Percentiles rank a stretch among this genome's conserved stretches.
Conservation (phyloP, 2,797 vertebrate genomes). For the Oreortyx pictus region DNA sequence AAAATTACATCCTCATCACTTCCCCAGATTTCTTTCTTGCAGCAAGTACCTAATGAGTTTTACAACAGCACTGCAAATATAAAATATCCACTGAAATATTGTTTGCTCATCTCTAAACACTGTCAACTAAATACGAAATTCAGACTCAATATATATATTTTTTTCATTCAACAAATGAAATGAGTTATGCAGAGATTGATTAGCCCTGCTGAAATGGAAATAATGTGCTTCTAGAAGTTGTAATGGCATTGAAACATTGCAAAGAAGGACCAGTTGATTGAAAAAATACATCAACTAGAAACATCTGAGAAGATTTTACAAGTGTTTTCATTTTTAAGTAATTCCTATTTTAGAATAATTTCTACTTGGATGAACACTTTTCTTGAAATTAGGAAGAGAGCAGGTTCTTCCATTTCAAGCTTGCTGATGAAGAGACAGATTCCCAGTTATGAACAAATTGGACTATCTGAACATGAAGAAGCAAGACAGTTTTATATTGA, state of each 20-base stretch:
- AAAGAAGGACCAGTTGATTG: not conserved
- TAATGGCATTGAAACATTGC: not conserved
- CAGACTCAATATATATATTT: not conserved
- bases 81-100: not conserved
- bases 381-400: not conserved
- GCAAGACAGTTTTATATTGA: not conserved
- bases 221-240: rapidly evolving
- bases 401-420: constrained; percentile 18
- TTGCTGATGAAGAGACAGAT: not conserved
- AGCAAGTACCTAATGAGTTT: not conserved
- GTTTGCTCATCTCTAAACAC: not conserved
- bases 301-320: not conserved
- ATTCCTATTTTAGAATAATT: not conserved
- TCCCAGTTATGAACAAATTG: not conserved
- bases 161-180: not conserved
- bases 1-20: not conserved
- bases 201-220: not conserved
- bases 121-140: not conserved
- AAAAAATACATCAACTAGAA: not conserved
- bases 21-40: not conserved
- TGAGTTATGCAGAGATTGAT: not conserved
- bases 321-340: not conserved
- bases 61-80: not conserved
- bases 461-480: not conserved
- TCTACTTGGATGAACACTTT: not conserved